These are phyloP conservation scores for Pycnomerus fuliginosus DNA, from an alignment of 2,888 invertebrate genomes.

Conservation along the genomic window DNA sequence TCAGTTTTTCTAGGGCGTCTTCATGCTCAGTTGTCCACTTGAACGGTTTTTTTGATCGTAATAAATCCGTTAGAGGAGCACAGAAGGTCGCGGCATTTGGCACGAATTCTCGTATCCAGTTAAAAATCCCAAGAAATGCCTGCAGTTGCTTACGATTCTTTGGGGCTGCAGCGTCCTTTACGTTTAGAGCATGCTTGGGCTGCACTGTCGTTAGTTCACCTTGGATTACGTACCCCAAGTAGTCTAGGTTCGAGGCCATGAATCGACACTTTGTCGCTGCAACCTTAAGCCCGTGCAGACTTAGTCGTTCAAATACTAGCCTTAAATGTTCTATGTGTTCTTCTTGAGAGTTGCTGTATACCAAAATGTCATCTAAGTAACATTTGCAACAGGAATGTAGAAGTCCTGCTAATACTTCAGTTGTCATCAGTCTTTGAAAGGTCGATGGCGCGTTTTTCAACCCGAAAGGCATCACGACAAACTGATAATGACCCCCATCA, in stretches of 20 bases:
- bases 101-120: not conserved
- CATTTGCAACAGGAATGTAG: not conserved
- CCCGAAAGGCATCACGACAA: slow-evolving; percentile 4
- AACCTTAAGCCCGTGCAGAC: not conserved
- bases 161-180: not conserved
- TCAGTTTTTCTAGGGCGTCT: not conserved
- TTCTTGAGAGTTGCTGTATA: not conserved
- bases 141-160: not conserved
- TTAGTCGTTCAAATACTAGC: slow-evolving; percentile 5
- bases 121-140: no score
- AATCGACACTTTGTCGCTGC: not conserved
- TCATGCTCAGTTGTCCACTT: no score
- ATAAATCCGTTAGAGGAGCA: no score
- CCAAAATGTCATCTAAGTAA: slow-evolving; percentile 7
- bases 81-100: not conserved
- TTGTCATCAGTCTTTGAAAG: slow-evolving; percentile 2
- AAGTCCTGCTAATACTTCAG: slow-evolving; percentile 4
- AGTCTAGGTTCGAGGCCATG: no score
- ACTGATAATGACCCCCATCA: not conserved
- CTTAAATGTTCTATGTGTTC: slow-evolving; percentile 1
- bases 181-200: not conserved
- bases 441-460: slow-evolving; percentile 3
- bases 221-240: not conserved
- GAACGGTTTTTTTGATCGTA: no score
- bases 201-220: not conserved